These are phyloP conservation scores for Pristis pectinata DNA, from an alignment of 2,797 vertebrate genomes.

Conservation along the genomic window DNA sequence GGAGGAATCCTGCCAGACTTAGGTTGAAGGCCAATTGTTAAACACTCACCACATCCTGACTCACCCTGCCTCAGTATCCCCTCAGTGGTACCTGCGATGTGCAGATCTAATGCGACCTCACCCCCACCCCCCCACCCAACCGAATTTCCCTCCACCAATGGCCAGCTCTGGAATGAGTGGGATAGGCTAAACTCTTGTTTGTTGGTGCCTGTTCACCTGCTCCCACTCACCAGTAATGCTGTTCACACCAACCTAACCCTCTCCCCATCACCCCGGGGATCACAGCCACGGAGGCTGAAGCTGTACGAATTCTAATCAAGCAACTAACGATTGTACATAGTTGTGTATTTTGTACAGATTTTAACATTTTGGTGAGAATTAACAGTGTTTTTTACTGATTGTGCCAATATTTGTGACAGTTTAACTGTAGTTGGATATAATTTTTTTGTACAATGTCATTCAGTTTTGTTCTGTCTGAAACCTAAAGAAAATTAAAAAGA, in stretches of 20 bases:
- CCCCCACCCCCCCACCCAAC: no score
- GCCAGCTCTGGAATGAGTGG: no score
- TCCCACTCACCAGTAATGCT: no score
- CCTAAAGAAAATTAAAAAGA: slow-evolving; percentile 6
- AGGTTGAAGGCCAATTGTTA: neutral
- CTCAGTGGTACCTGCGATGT: neutral
- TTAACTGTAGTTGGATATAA: slow-evolving; percentile 2
- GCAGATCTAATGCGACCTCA: no score
- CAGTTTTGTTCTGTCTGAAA: neutral
- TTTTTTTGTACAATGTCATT: neutral
- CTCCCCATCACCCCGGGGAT: neutral
- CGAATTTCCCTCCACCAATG: no score
- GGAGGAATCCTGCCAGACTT: neutral
- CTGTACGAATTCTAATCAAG: neutral
- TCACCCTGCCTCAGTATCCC: neutral
- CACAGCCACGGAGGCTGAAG: neutral
- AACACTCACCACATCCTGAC: neutral
- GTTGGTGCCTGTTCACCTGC: no score
- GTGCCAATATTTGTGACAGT: neutral
- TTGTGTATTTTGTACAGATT: slow-evolving; percentile 19
- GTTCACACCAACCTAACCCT: no score
- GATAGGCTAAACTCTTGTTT: no score
- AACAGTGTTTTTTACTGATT: neutral
- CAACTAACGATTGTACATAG: slow-evolving; percentile 14
- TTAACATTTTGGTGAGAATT: neutral